These are phyloP conservation scores for Cyclopterus lumpus DNA, from an alignment of 2,797 vertebrate species.

Conservation along the genomic window DNA sequence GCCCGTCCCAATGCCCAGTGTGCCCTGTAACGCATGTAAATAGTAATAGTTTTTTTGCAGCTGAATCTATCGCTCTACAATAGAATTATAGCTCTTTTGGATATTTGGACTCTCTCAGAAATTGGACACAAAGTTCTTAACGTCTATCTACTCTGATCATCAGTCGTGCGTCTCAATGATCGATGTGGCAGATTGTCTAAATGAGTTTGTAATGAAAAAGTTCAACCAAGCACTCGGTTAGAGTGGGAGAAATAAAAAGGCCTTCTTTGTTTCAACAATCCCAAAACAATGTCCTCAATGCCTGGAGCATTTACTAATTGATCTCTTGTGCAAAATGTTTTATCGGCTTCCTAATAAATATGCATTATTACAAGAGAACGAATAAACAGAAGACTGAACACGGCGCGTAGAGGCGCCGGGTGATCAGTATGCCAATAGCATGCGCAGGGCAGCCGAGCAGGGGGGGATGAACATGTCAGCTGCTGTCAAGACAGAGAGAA, in stretches of 20 bases:
- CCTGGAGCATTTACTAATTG: not conserved
- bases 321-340: not conserved
- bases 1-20: no score
- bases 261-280: not conserved
- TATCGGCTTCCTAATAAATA: not conserved
- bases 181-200: not conserved
- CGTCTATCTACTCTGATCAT: not conserved
- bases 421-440: slow-evolving; percentile 17
- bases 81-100: not conserved
- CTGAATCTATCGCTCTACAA: no score
- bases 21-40: no score
- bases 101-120: not conserved
- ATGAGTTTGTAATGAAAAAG: not conserved
- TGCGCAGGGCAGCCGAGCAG: not conserved
- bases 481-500: slow-evolving; percentile 21
- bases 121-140: not conserved
- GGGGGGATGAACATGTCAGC: not conserved
- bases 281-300: not conserved
- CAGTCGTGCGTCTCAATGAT: not conserved
- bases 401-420: not conserved
- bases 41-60: no score
- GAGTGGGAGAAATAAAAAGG: not conserved
- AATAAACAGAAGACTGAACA: not conserved
- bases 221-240: not conserved
- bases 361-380: not conserved